These are phyloP conservation scores for Pocillopora meandrina DNA, from an alignment of 92 coral and sea anemone genomes.

Conservation along the genomic window DNA sequence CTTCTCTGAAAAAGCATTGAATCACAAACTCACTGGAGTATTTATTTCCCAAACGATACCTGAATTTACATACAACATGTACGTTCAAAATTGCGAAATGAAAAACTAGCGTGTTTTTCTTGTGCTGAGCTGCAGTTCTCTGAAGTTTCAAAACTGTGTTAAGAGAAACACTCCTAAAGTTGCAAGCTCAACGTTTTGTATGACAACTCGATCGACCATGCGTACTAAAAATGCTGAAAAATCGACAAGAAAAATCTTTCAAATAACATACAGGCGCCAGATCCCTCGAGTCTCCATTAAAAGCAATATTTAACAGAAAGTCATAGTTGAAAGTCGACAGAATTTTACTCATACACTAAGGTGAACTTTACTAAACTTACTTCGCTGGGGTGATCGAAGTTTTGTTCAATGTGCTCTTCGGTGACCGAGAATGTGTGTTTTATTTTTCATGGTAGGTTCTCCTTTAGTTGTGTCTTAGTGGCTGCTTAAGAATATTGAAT, in stretches of 20 bases:
- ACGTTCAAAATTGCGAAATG: neutral
- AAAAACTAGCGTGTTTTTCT: neutral
- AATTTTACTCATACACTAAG: neutral
- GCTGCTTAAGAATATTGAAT: conserved; percentile 8
- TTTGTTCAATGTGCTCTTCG: neutral
- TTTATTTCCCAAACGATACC: conserved; percentile 13
- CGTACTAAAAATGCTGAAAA: conserved; percentile 94
- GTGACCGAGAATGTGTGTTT: neutral
- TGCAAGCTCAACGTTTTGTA: conserved; percentile 41
- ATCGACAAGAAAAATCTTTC: conserved; percentile 69
- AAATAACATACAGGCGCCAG: conserved; percentile 68
- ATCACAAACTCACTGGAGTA: conserved; percentile 1
- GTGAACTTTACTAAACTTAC: neutral
- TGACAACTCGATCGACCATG: conserved; percentile 69
- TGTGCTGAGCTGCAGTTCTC: neutral
- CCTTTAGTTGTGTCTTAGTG: conserved; percentile 18
- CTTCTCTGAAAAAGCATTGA: neutral
- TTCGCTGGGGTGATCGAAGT: neutral
- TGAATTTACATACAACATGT: neutral
- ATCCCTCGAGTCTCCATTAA: conserved; percentile 35
- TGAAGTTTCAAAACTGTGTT: conserved; percentile 24
- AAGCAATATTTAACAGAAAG: conserved; percentile 12
- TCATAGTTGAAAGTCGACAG: neutral
- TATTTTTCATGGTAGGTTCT: neutral
- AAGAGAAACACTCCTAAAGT: neutral